Base-by-base conservation (phyloP, 2,888 invertebrate genomes). In the Rapana venosa region DNA sequence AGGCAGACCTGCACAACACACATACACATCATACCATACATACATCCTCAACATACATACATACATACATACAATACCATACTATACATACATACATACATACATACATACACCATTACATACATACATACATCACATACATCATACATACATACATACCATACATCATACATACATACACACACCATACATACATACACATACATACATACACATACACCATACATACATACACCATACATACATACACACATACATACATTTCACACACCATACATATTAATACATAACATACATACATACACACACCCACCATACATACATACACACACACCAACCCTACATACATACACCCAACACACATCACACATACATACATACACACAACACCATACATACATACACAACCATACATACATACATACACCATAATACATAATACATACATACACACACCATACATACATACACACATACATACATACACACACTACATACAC, bases 1-100 rank as follows among this genome's bases (percentile, higher is more conserved):
- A 87, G 89, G 90, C 20, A 91, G 84, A 70, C 94, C 88, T 90
- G 86, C 17, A 22, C 32, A 61, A 86, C 61, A 86, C 58, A 58
- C 84, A 81, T 4, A 22, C 35, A 81, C 22, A 32, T 13, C 1
- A 74, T 6, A 77, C 20, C 66, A 66, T 13, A 13, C 66, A 66
- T 13, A 66, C 66, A 66, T 17, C 11, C 61, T 15, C 61, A 61
- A 22, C 66, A 22, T 13, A 81, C 20, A 36, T 20, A 81, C 22
- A 32, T 13, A 13, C 74, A 26, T 2, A n/a, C 74, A 77, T n/a
- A n/a, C 74, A 0, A 22, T 32, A 17, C 11, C 4, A 20, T 17
- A 0, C 81, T 20, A 15, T 8, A 83, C 26, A 26, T 74, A n/a
- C 26, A 74, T 26, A 26, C 36, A 36, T 20, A 13, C 35, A 79